Conservation (phyloP, 2,113 vertebrate species). For the Meleagris gallopavo region DNA sequence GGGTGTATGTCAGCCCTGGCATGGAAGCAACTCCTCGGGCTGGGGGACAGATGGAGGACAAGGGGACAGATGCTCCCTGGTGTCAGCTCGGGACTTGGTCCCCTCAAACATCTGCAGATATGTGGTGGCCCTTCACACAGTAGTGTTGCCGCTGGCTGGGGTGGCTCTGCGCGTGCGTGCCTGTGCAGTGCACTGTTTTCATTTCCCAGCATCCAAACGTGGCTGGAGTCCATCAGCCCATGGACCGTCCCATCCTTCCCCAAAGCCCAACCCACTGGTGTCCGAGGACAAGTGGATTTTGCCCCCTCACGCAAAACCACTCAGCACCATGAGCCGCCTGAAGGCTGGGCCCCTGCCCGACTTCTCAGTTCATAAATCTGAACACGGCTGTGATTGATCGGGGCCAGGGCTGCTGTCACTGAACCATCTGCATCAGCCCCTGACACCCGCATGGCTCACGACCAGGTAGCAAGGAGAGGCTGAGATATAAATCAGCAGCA, state of each 20-base stretch:
- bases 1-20: neutral
- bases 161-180: neutral
- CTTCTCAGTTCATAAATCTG: neutral
- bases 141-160: accelerated
- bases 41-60: neutral
- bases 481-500: neutral
- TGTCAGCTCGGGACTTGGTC: neutral
- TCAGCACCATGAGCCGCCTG: accelerated
- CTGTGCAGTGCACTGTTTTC: neutral
- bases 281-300: neutral
- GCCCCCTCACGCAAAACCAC: neutral
- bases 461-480: neutral
- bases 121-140: accelerated
- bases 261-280: neutral
- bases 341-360: neutral
- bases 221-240: neutral
- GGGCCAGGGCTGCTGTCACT: neutral
- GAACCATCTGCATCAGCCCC: neutral
- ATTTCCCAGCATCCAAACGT: neutral
- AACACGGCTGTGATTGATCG: neutral
- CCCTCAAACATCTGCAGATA: too few species aligned
- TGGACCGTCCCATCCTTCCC: neutral
- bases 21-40: neutral
- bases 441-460: accelerated
- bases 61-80: neutral